A percentile compares a stretch with the other conserved stretches of the same genome.
Conservation (phyloP, 2,888 invertebrate species). For the Micropterix aruncella region DNA sequence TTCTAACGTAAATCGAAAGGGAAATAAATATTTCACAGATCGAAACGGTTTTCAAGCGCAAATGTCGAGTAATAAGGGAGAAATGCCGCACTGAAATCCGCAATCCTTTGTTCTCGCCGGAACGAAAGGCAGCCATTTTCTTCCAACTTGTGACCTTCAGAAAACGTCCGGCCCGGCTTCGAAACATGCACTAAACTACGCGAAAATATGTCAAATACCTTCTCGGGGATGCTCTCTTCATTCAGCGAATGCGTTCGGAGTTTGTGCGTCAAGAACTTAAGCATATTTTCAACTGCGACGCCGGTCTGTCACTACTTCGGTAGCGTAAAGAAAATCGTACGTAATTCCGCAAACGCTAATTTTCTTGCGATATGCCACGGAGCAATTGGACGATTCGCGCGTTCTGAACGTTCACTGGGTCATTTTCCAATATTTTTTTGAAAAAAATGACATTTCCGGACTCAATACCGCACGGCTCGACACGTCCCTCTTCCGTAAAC, state of each 20-base stretch:
- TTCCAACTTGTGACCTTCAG: conserved; percentile 34
- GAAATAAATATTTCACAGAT: too few species aligned
- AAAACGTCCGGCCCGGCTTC: conserved; percentile 9
- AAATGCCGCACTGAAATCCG: conserved; percentile 15
- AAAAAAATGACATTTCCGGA: conserved; percentile 9
- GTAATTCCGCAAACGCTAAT: not conserved
- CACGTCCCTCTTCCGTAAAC: conserved; percentile 22
- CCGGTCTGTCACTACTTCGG: conserved; percentile 14
- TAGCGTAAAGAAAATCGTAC: conserved; percentile 7
- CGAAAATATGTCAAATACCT: conserved; percentile 41
- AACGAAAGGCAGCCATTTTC: conserved; percentile 44
- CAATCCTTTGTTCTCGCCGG: conserved; percentile 46
- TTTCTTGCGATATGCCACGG: conserved; percentile 6
- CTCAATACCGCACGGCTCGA: conserved; percentile 11
- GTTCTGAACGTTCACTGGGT: conserved; percentile 7
- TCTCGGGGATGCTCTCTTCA: conserved; percentile 63
- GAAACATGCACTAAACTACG: conserved; percentile 6
- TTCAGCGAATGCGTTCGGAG: conserved; percentile 74
- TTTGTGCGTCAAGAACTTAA: conserved; percentile 76
- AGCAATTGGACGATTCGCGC: conserved; percentile 2
- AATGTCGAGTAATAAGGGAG: too few species aligned
- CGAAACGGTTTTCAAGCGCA: too few species aligned
- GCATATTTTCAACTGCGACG: conserved; percentile 45
- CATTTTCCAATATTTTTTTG: not conserved
- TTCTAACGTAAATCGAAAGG: too few species aligned